phyloP scores from a whole-genome alignment of 1,140 invertebrate genomes.

The Heliconius melpomene region DNA sequence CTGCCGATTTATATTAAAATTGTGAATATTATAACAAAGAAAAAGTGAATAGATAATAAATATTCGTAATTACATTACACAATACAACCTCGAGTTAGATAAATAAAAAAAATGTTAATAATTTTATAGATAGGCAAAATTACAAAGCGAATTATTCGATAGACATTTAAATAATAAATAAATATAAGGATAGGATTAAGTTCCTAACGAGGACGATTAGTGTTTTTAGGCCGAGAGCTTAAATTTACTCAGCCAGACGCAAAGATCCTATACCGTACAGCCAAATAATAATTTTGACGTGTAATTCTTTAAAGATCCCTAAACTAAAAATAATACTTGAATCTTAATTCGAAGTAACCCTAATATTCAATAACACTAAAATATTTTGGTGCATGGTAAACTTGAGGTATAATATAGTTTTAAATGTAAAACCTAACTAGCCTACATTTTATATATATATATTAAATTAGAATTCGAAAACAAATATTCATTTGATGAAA shows the following conservation, averaged over 20 bases:
- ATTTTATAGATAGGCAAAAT: constrained; percentile 59
- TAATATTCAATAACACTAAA: constrained; percentile 47
- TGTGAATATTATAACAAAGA: constrained; percentile 72
- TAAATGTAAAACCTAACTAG: constrained; percentile 49
- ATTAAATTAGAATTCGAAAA: constrained; percentile 56
- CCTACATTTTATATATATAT: constrained; percentile 49
- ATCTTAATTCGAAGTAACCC: constrained; percentile 33
- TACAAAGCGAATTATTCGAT: constrained; percentile 72
- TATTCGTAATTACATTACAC: constrained; percentile 72
- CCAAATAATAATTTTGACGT: constrained; percentile 40
- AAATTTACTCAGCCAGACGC: neutral
- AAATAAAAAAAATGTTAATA: constrained; percentile 41
- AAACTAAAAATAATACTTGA: constrained; percentile 62
- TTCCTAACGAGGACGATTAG: constrained; percentile 42
- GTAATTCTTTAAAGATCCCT: constrained; percentile 33
- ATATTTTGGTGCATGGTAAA: constrained; percentile 79
- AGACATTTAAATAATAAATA: constrained; percentile 70
- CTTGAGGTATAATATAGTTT: constrained; percentile 76
- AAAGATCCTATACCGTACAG: constrained; percentile 23
- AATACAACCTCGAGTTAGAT: constrained; percentile 50
- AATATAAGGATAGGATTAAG: constrained; percentile 70
- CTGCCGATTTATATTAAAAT: constrained; percentile 74
- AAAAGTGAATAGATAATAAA: constrained; percentile 66
- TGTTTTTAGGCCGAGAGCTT: neutral
- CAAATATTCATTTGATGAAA: constrained; percentile 74